Conservation (phyloP, 2,113 vertebrate genomes). For the Calonectris borealis region DNA sequence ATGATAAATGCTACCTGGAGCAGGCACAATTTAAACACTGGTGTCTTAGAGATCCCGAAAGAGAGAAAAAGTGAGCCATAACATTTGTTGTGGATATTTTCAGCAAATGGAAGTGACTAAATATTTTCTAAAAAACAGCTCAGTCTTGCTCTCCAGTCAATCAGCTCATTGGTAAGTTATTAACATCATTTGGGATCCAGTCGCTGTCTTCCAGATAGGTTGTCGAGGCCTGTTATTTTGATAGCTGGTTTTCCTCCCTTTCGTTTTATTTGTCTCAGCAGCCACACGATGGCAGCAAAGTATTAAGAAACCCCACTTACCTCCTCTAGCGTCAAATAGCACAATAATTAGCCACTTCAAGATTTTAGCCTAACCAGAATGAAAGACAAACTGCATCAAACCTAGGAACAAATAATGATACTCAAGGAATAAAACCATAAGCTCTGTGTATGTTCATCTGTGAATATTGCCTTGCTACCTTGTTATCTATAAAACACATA, state of each 20-base stretch:
- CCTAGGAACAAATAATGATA: background rate
- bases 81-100: background rate
- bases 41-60: background rate
- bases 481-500: background rate
- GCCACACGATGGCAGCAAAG: slow-evolving; percentile 65
- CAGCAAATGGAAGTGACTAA: background rate
- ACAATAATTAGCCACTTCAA: background rate
- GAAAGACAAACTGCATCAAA: background rate
- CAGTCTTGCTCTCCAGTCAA: background rate
- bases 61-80: background rate
- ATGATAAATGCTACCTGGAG: background rate
- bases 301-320: background rate
- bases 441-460: background rate
- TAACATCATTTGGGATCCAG: background rate
- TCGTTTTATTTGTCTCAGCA: background rate
- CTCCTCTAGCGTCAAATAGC: background rate
- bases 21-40: background rate
- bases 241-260: background rate
- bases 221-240: background rate
- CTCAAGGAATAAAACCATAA: background rate
- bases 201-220: background rate
- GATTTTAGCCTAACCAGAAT: background rate
- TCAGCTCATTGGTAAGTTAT: background rate
- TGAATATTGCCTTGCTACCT: background rate
- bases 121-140: background rate